Evolutionary conservation across 2,797 vertebrate genomes (phyloP).

Genomic region (Phalanger gymnotis): DNA sequence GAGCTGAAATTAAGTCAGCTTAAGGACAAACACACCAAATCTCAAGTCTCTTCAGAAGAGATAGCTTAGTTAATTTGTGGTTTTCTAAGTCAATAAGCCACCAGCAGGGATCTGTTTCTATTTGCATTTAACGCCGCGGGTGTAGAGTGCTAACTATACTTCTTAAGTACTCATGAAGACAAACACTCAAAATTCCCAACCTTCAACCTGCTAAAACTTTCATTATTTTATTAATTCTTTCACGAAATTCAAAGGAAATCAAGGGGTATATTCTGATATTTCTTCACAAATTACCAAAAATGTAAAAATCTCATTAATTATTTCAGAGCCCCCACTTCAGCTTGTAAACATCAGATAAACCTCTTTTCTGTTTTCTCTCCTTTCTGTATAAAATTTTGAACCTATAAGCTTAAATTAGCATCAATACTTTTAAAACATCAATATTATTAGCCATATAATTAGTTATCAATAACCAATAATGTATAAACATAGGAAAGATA

Average conservation of each 20-base stretch:
- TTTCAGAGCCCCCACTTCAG: not conserved
- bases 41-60: not conserved
- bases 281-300: not conserved
- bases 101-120: not conserved
- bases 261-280: not conserved
- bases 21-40: not conserved
- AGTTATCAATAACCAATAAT: not conserved
- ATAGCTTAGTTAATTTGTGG: not conserved
- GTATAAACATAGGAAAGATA: not conserved
- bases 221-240: no score
- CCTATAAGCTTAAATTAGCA: not conserved
- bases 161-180: not conserved
- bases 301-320: not conserved
- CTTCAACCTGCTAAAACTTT: not conserved
- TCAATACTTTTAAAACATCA: not conserved
- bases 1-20: not conserved
- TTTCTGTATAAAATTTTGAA: not conserved
- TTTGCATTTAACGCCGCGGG: not conserved
- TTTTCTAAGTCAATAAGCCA: not conserved
- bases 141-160: not conserved
- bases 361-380: not conserved
- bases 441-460: not conserved
- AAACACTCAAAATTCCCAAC: not conserved
- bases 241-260: not conserved
- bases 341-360: no score